Percentiles rank a stretch among this genome's conserved stretches.
phyloP scores from a whole-genome alignment of 53 echinoderm and acorn worm genomes.

The Pentamera pediparva region DNA sequence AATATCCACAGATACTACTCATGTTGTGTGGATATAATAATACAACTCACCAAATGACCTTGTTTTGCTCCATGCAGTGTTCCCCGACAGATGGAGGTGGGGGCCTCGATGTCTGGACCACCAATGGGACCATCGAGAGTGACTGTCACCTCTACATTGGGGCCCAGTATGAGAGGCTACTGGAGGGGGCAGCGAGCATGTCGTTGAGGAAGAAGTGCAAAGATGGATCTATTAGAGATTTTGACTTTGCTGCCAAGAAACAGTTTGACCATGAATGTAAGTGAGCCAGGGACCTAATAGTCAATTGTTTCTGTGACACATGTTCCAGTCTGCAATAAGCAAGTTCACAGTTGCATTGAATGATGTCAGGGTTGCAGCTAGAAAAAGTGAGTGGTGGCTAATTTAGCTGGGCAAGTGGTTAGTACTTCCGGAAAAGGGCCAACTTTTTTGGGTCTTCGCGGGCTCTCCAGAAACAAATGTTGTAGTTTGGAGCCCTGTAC shows the following conservation, averaged over 20 bases:
- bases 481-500: too few relatives aligned
- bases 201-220: constrained; percentile 89
- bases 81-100: neutral
- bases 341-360: too few relatives aligned
- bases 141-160: constrained; percentile 63
- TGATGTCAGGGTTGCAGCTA: too few relatives aligned
- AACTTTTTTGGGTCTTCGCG: too few relatives aligned
- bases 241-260: constrained; percentile 60
- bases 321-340: too few relatives aligned
- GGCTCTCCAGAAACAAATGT: too few relatives aligned
- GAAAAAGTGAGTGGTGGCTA: too few relatives aligned
- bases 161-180: constrained; percentile 61
- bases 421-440: too few relatives aligned
- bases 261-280: constrained; percentile 87
- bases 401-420: too few relatives aligned
- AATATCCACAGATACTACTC: too few relatives aligned
- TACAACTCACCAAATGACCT: too few relatives aligned
- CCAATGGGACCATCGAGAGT: constrained; percentile 7
- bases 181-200: constrained; percentile 91
- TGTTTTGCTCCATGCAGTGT: neutral
- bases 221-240: constrained; percentile 82
- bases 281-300: neutral
- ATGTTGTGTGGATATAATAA: neutral
- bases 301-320: too few relatives aligned
- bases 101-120: constrained; percentile 1